Evolutionary conservation across 2,113 vertebrate genomes (phyloP), one percentile per base, ranked within the genome.

Genomic region (Scomber scombrus): DNA sequence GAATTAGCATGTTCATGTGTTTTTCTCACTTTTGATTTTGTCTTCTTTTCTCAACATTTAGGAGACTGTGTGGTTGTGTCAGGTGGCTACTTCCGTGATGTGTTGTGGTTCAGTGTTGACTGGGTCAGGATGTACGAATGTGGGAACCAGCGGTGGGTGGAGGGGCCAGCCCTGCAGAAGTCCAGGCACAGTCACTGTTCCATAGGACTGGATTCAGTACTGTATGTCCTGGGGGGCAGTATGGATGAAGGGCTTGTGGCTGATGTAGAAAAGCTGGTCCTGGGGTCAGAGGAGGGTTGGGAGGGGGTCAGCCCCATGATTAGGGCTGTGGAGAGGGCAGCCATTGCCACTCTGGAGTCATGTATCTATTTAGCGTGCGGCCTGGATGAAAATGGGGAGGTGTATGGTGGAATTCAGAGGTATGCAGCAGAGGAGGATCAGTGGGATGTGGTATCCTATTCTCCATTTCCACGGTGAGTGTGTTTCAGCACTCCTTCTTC

Each of bases 31-130:
- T 29, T n/a, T 31, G 23, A 23, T 0, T 23, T 51, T 65, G 29
- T 61, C 26, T 60, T n/a, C 23, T 75, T 55, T 71, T 50, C 5
- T 55, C 3, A 14, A 56, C 15, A 47, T 67, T 45, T 51, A 93
- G 93, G 91, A 21, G 90, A 93, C 82, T 84, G 26, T 3, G 86
- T 93, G 57, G 72, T 92, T n/a, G 96, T 97, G 76, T 97, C 96
- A 2, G 97, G 97, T 0, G 97, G 97, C 2, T 93, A 96, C 88
- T 97, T 96, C 86, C 94, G 95, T 11, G 96, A 97, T 5, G 94
- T 97, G 63, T 89, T 96, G 66, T 97, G 97, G 97, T 96, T 96
- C 78, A 95, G 93, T 0, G 96, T 96, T 92, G 96, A 97, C 71
- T 97, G 96, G 96, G 96, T 97, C 68, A 90, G 92, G 9, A 92